Conservation (phyloP, 2,113 vertebrate species). For the Dicentrarchus labrax region DNA sequence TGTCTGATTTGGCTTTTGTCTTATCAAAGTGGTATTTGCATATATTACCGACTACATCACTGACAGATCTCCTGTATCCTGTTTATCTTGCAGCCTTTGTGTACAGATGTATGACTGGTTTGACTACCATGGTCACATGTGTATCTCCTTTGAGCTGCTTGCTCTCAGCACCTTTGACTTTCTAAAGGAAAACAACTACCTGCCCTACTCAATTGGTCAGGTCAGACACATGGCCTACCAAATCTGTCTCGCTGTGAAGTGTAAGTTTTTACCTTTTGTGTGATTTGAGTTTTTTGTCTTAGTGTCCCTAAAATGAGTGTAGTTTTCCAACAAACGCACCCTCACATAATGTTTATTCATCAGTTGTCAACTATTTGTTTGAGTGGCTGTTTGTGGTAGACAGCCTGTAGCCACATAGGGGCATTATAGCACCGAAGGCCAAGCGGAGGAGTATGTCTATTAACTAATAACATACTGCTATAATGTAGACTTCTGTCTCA, state of each 20-base stretch:
- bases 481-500: background rate
- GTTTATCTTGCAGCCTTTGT: slow-evolving; percentile 84
- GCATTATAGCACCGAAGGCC: background rate
- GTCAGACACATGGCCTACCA: slow-evolving; percentile 97
- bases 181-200: slow-evolving; percentile 97
- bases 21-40: background rate
- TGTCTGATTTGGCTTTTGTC: background rate
- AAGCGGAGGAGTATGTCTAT: background rate
- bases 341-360: background rate
- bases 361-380: background rate
- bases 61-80: background rate
- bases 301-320: background rate
- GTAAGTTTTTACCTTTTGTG: slow-evolving; percentile 85
- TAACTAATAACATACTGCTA: background rate
- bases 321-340: background rate
- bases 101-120: slow-evolving; percentile 99
- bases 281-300: background rate
- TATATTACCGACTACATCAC: background rate
- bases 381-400: background rate
- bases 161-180: slow-evolving; percentile 99
- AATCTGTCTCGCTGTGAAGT: slow-evolving; percentile 95
- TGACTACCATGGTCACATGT: slow-evolving; percentile 98
- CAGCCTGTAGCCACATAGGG: slow-evolving; percentile 36
- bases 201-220: slow-evolving; percentile 95
- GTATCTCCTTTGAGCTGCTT: slow-evolving; percentile 96